phyloP scores from a whole-genome alignment of 2,797 vertebrate species.

The Syngnathus rostellatus region DNA sequence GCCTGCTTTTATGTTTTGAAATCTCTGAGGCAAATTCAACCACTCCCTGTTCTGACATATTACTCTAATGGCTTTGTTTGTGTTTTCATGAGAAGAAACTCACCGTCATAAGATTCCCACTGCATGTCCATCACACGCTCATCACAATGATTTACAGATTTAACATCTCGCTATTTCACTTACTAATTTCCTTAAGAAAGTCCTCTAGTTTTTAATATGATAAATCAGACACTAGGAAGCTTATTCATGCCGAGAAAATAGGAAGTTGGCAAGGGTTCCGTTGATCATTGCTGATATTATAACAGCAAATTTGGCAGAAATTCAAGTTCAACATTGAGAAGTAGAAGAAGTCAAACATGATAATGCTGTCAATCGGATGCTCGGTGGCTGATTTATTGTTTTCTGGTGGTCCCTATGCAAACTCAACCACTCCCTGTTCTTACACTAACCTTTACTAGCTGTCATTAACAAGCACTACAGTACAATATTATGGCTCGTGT shows the following conservation, averaged over 20 bases:
- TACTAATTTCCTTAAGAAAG: too few relatives aligned
- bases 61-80: neutral
- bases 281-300: neutral
- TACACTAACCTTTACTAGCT: constrained; percentile 2
- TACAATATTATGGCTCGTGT: neutral
- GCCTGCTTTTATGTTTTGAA: neutral
- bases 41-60: neutral
- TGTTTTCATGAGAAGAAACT: neutral
- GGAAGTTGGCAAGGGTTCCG: too few relatives aligned
- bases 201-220: too few relatives aligned
- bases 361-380: neutral
- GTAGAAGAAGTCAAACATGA: neutral
- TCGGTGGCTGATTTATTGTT: neutral
- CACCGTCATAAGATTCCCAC: neutral
- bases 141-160: neutral
- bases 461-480: neutral
- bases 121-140: neutral
- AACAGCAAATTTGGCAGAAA: neutral
- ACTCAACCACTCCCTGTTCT: neutral
- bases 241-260: too few relatives aligned
- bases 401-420: neutral
- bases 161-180: neutral
- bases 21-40: neutral
- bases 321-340: neutral
- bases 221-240: too few relatives aligned